Conservation (phyloP, 2,113 vertebrate genomes). For the Scolopax mira region DNA sequence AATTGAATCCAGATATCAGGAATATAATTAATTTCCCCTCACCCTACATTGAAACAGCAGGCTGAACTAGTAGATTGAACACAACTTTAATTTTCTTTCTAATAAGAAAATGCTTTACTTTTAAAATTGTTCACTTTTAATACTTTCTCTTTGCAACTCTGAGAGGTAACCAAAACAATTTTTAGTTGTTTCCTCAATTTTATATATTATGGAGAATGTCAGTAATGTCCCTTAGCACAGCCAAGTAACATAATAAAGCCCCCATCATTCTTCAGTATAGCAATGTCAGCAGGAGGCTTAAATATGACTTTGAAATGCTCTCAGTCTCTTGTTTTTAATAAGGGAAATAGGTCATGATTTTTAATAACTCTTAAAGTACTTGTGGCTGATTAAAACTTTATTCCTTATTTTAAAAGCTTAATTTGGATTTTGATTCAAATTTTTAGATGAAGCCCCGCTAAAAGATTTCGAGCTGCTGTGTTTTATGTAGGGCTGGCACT, state of each 20-base stretch:
- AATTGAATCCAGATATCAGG: conserved; percentile 58
- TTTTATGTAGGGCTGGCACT: background rate
- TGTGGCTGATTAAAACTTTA: conserved; percentile 66
- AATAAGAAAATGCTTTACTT: conserved; percentile 58
- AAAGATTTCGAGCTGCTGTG: background rate
- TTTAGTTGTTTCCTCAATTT: conserved; percentile 72
- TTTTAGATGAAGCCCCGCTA: conserved; percentile 33
- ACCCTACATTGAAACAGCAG: conserved; percentile 18
- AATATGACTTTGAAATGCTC: conserved; percentile 70
- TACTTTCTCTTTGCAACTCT: conserved; percentile 16
- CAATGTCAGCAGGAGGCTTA: conserved; percentile 70
- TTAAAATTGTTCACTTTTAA: conserved; percentile 67
- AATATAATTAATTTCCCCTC: conserved; percentile 47
- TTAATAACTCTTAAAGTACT: conserved; percentile 40
- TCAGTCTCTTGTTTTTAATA: conserved; percentile 71
- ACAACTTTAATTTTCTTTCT: conserved; percentile 61
- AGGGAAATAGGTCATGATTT: conserved; percentile 49
- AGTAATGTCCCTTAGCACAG: conserved; percentile 68
- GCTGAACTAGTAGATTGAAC: conserved; percentile 47
- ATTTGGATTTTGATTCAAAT: conserved; percentile 41
- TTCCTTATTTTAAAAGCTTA: conserved; percentile 58
- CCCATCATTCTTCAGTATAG: conserved; percentile 51
- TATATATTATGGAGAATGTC: conserved; percentile 68
- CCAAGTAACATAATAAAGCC: conserved; percentile 66
- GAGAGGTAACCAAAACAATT: conserved; percentile 71